Percentiles rank a stretch among this genome's conserved stretches.
Conservation (phyloP, 2,888 invertebrate genomes). For the Agonopterix subpropinquella region DNA sequence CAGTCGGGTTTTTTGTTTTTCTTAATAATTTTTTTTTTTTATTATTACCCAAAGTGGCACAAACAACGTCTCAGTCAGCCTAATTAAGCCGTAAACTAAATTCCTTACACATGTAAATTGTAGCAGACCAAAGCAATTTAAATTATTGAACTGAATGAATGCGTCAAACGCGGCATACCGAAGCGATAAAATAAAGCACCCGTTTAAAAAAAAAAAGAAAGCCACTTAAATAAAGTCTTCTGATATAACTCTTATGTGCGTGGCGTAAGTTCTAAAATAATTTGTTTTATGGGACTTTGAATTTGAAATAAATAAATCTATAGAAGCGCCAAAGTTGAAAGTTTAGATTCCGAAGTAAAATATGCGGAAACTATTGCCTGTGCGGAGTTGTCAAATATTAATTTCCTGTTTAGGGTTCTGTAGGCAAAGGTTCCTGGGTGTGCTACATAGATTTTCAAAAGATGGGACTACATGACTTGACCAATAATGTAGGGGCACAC, state of each 20-base stretch:
- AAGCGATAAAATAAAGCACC: neutral
- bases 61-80: constrained; percentile 1
- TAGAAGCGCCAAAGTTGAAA: constrained; percentile 35
- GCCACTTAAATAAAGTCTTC: neutral
- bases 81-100: constrained; percentile 25
- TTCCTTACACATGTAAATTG: constrained; percentile 42
- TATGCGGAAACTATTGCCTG: constrained; percentile 49
- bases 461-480: too few relatives aligned
- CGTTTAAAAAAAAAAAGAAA: constrained; percentile 5
- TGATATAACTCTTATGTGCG: too few relatives aligned
- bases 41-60: too few relatives aligned
- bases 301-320: constrained; percentile 10
- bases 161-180: neutral
- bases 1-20: too few relatives aligned
- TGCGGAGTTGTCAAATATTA: constrained; percentile 24
- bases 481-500: too few relatives aligned
- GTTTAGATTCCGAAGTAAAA: constrained; percentile 45
- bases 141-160: constrained; percentile 1
- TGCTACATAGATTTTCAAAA: too few relatives aligned
- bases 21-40: too few relatives aligned
- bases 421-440: neutral
- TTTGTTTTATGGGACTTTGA: too few relatives aligned
- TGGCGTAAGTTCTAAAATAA: too few relatives aligned
- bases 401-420: constrained; percentile 14
- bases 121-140: constrained; percentile 49